Percentiles rank a stretch among this genome's conserved stretches.
These are phyloP conservation scores for Centruroides vittatus DNA, from an alignment of 1,140 invertebrate genomes.

Conservation along the genomic window DNA sequence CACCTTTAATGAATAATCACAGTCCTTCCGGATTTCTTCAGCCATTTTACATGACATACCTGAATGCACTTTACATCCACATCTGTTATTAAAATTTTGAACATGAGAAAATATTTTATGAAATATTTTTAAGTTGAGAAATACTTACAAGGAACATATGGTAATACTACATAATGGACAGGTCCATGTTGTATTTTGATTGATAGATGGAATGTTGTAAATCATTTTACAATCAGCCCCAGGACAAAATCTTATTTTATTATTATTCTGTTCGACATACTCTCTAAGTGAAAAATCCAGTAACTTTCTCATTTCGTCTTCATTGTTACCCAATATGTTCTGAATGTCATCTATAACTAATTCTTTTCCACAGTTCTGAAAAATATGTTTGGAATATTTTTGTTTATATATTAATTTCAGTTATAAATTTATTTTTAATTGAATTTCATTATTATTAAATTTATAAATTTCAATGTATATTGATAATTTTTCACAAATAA, in stretches of 20 bases:
- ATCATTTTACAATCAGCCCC: slow-evolving; percentile 13
- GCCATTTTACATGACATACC: slow-evolving; percentile 10
- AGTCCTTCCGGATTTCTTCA: not conserved
- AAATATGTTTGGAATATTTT: too few species aligned
- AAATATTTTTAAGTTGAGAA: not conserved
- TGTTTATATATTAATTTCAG: too few species aligned
- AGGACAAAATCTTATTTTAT: slow-evolving; percentile 7
- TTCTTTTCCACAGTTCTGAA: slow-evolving; percentile 7
- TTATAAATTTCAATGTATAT: too few species aligned
- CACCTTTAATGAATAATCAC: slow-evolving; percentile 9
- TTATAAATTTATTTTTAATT: too few species aligned
- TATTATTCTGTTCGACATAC: not conserved
- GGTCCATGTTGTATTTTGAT: not conserved
- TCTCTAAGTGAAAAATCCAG: not conserved
- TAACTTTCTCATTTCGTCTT: not conserved
- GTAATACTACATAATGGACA: slow-evolving; percentile 3
- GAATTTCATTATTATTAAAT: too few species aligned
- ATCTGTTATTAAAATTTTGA: not conserved
- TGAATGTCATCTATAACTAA: slow-evolving; percentile 4
- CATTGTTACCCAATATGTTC: not conserved
- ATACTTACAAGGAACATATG: slow-evolving; percentile 10
- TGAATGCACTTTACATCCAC: slow-evolving; percentile 1
- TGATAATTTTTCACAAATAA: too few species aligned
- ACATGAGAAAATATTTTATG: not conserved
- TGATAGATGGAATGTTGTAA: slow-evolving; percentile 1